Conservation (phyloP, 2,888 invertebrate genomes). For the Agrochola lychnidis region DNA sequence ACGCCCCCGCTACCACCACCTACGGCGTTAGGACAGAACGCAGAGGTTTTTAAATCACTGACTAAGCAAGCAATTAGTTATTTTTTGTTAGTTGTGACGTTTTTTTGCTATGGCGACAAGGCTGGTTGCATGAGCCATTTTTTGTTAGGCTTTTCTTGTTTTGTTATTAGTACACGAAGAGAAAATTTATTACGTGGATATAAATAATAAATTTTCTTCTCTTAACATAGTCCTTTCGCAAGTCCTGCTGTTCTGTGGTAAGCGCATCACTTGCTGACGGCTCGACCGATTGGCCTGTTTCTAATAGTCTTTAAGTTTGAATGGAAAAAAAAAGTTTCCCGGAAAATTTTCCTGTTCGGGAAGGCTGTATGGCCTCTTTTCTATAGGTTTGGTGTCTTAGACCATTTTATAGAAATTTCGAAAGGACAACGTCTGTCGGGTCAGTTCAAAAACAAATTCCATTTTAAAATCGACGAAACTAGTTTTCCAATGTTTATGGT, state of each 20-base stretch:
- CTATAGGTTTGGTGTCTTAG: background rate
- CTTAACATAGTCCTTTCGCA: background rate
- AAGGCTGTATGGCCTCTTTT: background rate
- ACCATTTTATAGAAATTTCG: background rate
- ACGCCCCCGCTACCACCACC: constrained; percentile 68
- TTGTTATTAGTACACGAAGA: constrained; percentile 12
- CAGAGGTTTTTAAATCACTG: constrained; percentile 89
- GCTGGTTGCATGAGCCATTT: constrained; percentile 58
- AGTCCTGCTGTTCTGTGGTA: background rate
- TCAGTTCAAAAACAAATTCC: background rate
- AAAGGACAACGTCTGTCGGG: background rate
- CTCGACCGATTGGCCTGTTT: background rate
- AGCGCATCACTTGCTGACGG: background rate
- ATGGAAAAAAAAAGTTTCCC: background rate
- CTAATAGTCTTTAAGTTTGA: background rate
- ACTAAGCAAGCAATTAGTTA: constrained; percentile 73
- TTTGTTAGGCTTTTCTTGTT: constrained; percentile 26
- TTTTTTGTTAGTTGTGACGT: constrained; percentile 72
- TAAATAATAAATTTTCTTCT: background rate
- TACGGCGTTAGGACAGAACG: constrained; percentile 88
- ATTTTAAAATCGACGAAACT: background rate
- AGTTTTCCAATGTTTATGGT: background rate
- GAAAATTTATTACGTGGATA: background rate
- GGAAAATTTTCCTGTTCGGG: background rate
- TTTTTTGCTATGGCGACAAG: constrained; percentile 42